Base-by-base conservation (phyloP, 2,797 vertebrate species). In the Falco biarmicus region DNA sequence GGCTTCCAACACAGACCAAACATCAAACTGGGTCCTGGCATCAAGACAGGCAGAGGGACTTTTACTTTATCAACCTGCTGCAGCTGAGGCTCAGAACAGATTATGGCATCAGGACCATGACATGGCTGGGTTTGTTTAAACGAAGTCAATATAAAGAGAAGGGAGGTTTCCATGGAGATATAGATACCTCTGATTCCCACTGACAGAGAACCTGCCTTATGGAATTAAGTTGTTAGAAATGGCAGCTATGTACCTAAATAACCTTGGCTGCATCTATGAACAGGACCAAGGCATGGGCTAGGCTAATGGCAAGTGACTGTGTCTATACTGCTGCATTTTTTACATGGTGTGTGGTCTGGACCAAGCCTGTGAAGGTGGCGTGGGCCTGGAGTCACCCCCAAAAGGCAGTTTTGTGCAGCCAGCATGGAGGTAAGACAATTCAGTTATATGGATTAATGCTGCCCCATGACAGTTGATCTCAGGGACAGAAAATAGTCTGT, bases 351-450 rank as follows among this genome's bases (percentile, higher is more conserved):
- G 31, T 2, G 2, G 37, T 25, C 45, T 64, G 61, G 39, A 54
- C 22, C 3, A 5, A 54, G 24, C 3, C n/a, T 19, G n/a, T 47
- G 43, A 51, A 57, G 48, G 45, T 32, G 51, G 7, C 0, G 1
- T 41, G 29, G 25, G n/a, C 10, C 43, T 73, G 31, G 16, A 85
- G 26, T 56, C 37, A 50, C 48, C 61, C 34, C 4, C 34, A 56
- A 41, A 50, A 60, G 11, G 16, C 12, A 41, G 32, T 41, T 76
- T 65, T 65, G 18, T 51, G 32, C 18, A 70, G 24, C 18, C 32
- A 65, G 15, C 5, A 1, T 20, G 4, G 11, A 2, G 8, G 2
- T 51, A 82, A 45, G 41, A 34, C 17, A 22, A 19, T 37, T 70
- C 45, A 56, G 19, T 34, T 66, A 26, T 28, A 41, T 39, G 17